Conservation (phyloP, 37 sponge, comb jelly and placozoan genomes). For the Beroe forskalii region DNA sequence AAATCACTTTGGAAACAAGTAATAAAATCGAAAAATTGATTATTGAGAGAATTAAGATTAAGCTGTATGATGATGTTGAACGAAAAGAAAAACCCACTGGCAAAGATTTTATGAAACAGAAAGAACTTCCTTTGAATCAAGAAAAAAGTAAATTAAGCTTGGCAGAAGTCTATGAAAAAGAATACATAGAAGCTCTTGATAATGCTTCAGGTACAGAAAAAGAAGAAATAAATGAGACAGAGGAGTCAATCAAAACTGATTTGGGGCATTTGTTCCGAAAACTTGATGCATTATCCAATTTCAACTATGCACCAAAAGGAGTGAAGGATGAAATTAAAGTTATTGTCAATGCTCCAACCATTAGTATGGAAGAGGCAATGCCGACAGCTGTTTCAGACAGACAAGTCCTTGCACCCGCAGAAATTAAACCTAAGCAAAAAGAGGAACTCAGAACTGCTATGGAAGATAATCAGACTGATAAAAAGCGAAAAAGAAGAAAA, state of each 20-base stretch:
- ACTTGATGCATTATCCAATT: slow-evolving; percentile 95
- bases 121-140: slow-evolving; percentile 78
- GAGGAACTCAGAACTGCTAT: slow-evolving; percentile 23
- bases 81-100: slow-evolving; percentile 81
- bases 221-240: slow-evolving; percentile 49
- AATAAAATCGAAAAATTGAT: slow-evolving; percentile 84
- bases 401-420: slow-evolving; percentile 44
- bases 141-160: slow-evolving; percentile 91
- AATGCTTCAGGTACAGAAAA: background rate
- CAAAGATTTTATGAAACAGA: slow-evolving; percentile 45
- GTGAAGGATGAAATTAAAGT: slow-evolving; percentile 68
- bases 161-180: slow-evolving; percentile 94
- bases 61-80: slow-evolving; percentile 79
- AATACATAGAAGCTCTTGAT: slow-evolving; percentile 80
- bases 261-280: slow-evolving; percentile 76
- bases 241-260: slow-evolving; percentile 43
- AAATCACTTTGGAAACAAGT: slow-evolving; percentile 90
- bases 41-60: slow-evolving; percentile 79
- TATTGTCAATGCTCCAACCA: slow-evolving; percentile 64
- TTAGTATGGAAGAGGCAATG: slow-evolving; percentile 55
- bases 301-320: slow-evolving; percentile 92
- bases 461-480: slow-evolving; percentile 54
- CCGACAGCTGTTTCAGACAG: slow-evolving; percentile 42
- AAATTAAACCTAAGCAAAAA: slow-evolving; percentile 56
- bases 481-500: slow-evolving; percentile 46